Conservation (phyloP, 2,888 invertebrate species). For the Cryptus armator region DNA sequence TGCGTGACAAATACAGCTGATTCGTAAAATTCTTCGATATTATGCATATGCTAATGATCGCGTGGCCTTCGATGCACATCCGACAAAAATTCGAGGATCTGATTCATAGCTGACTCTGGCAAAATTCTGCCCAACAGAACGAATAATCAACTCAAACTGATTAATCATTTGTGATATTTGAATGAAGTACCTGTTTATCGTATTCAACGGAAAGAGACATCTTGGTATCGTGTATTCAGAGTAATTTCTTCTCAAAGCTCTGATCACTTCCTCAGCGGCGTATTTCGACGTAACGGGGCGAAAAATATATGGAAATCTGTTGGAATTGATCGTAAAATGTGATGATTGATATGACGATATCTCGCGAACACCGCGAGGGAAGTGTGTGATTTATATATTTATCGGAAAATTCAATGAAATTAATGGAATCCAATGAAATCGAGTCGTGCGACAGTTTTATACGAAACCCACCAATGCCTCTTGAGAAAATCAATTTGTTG, state of each 20-base stretch:
- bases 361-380: neutral
- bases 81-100: constrained; percentile 76
- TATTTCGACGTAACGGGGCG: constrained; percentile 75
- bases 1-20: neutral
- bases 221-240: constrained; percentile 79
- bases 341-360: neutral
- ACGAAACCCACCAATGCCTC: neutral
- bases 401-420: neutral
- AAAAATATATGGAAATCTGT: constrained; percentile 79
- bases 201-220: constrained; percentile 75
- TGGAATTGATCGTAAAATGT: neutral
- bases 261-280: constrained; percentile 78
- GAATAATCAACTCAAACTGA: neutral
- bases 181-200: constrained; percentile 76
- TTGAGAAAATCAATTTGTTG: constrained; percentile 1
- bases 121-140: constrained; percentile 70
- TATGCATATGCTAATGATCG: neutral
- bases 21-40: neutral
- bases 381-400: neutral
- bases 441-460: neutral
- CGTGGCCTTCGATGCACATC: constrained; percentile 62
- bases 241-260: constrained; percentile 78
- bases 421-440: neutral
- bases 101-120: constrained; percentile 74
- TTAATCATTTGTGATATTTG: neutral